phyloP scores from a whole-genome alignment of 2,888 invertebrate species.

The Glyphotaelius pellucidus region DNA sequence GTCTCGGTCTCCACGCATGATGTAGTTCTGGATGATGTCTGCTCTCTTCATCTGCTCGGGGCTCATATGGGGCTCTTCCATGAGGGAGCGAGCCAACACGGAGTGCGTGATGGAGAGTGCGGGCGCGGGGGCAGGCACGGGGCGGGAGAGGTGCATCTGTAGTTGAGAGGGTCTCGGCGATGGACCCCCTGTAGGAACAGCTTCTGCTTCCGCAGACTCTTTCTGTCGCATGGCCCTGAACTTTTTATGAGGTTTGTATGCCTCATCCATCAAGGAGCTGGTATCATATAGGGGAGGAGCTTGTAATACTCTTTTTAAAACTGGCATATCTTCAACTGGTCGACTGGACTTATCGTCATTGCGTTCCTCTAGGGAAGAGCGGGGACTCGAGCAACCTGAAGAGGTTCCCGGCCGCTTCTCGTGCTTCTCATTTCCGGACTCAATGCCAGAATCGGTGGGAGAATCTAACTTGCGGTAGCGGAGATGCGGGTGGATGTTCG shows the following conservation, averaged over 20 bases:
- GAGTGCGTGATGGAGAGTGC: constrained; percentile 91
- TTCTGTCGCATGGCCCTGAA: constrained; percentile 87
- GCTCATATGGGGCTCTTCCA: constrained; percentile 96
- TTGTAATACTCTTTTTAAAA: constrained; percentile 93
- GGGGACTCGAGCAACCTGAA: constrained; percentile 90
- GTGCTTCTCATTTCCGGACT: constrained; percentile 93
- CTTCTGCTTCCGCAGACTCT: constrained; percentile 87
- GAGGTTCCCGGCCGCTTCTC: constrained; percentile 84
- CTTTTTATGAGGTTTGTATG: constrained; percentile 97
- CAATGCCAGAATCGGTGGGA: constrained; percentile 95
- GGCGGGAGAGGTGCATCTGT: constrained; percentile 78
- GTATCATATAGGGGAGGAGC: constrained; percentile 95
- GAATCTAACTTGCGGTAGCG: constrained; percentile 92
- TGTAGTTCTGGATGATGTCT: constrained; percentile 94
- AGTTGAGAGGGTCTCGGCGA: constrained; percentile 68
- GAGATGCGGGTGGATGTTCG: constrained; percentile 76
- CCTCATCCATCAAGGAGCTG: constrained; percentile 94
- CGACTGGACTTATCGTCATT: constrained; percentile 77
- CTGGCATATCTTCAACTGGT: constrained; percentile 92
- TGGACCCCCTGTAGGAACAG: constrained; percentile 71
- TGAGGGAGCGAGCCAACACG: constrained; percentile 91
- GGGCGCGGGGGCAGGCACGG: constrained; percentile 79
- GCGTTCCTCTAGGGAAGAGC: constrained; percentile 87
- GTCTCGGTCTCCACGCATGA: constrained; percentile 86
- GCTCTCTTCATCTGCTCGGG: constrained; percentile 94